Evolutionary conservation across 2,113 vertebrate species (phyloP).

Genomic region (Oceanodroma tethys): DNA sequence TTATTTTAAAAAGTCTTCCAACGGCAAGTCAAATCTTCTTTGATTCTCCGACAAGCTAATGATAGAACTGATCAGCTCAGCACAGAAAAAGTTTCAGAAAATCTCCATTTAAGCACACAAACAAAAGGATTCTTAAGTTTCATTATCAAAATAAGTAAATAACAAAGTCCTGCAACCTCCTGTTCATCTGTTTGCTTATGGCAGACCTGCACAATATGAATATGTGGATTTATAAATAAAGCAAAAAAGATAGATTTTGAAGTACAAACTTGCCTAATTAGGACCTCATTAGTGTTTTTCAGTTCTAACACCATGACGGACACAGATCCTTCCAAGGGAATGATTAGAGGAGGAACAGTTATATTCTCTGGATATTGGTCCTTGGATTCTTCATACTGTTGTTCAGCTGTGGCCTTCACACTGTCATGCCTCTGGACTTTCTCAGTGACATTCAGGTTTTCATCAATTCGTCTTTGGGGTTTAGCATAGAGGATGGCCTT

Average conservation of each 20-base stretch:
- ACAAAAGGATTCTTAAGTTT: not conserved
- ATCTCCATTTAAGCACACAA: not conserved
- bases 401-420: slow-evolving; percentile 53
- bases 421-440: not conserved
- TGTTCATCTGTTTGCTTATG: not conserved
- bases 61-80: not conserved
- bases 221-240: not conserved
- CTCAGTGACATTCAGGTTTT: slow-evolving; percentile 65
- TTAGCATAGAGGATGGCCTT: slow-evolving; percentile 89
- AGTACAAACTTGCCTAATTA: slow-evolving; percentile 80
- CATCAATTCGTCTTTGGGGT: slow-evolving; percentile 25
- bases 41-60: not conserved
- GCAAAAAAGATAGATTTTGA: not conserved
- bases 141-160: not conserved
- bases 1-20: not conserved
- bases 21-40: not conserved
- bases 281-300: slow-evolving; percentile 80
- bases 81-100: not conserved
- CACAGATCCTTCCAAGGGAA: slow-evolving; percentile 79
- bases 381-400: slow-evolving; percentile 48
- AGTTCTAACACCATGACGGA: slow-evolving; percentile 86
- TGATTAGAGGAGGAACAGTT: slow-evolving; percentile 72
- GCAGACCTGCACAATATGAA: not conserved
- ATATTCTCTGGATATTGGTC: slow-evolving; percentile 42
- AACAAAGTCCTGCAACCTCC: not conserved